Base-by-base conservation (phyloP, 1,140 invertebrate species). In the Habropoda laboriosa region DNA sequence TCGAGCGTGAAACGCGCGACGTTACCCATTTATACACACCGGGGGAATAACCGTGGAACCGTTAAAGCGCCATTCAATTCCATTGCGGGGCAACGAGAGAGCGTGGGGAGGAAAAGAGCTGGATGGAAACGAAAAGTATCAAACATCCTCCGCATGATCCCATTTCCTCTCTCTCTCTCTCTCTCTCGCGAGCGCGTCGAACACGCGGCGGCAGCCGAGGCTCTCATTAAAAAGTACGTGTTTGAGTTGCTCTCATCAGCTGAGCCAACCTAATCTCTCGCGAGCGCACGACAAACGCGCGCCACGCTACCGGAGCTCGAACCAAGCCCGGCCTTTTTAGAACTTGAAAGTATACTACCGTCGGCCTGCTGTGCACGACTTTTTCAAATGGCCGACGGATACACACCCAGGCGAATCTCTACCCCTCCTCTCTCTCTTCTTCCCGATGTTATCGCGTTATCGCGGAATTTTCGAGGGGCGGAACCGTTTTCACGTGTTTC, bases 181-280 rank as follows among this genome's bases (percentile, higher is more conserved):
- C n/a, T n/a, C n/a, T n/a, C n/a, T n/a, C n/a, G n/a, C n/a, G n/a
- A n/a, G n/a, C n/a, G n/a, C 61, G 64, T 68, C 74, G 76, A 81
- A 71, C 49, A 49, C 35, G 51, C 16, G 47, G 51, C 57, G 64
- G 66, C 27, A 24, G 68, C 55, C 53, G 51, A 49, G 38, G 49
- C 27, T 61, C 68, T 77, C 73, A 80, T 85, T 85, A 84, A 81
- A 84, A 85, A 83, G 47, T 81, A 68, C 67, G 57, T 77, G 73
- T 78, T 85, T 81, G 51, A 81, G 47, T 63, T 73, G 82, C 83
- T 73, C 51, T 85, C 57, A n/a, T 63, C 55, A 55, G 67, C 42
- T 30, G 61, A 35, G 66, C 63, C 67, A 53, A 74, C 51, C 78
- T 84, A 83, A 85, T 85, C 70, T 66, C 61, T 40, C 60, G 45